Evolutionary conservation across 2,888 invertebrate species (phyloP), one percentile per base, ranked within the genome.

Genomic region (Steromphala cineraria): DNA sequence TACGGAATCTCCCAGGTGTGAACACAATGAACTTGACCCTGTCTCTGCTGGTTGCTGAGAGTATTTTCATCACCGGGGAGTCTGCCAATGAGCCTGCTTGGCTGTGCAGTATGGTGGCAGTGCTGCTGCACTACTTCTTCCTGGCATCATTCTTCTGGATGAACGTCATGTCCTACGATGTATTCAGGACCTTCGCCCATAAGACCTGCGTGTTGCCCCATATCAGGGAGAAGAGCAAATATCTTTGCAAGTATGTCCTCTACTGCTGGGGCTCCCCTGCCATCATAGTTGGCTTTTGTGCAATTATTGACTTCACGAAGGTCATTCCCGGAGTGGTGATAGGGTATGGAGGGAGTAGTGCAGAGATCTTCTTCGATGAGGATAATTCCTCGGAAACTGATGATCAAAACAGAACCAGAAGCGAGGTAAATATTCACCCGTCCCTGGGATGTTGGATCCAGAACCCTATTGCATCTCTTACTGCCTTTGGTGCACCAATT

Each of bases 101-200:
- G 87, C 79, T 88, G 36, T 94, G 94, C 83, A 86, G 87, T 5
- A 94, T 95, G 2, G 93, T 96, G 79, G 95, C 95, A 2, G 94
- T 95, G 84, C 95, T 95, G 4, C 93, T 96, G 78, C 96, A 96
- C 88, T 96, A 95, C 89, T 94, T 95, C 53, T 94, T 95, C 80
- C 94, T 96, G 78, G 95, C 95, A 74, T 95, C 95, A 17, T 95
- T 96, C 83, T 95, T 95, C 87, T 96, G 96, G 96, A 94, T 96
- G 92, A 94, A 95, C 79, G 95, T 95, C 19, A 96, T 96, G 94
- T 95, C 95, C 24, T 95, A 95, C 92, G 94, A 94, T 82, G 88
- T 94, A 4, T 93, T 88, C 86, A 82, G 89, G 28, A 93, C 93
- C 2, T 94, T 94, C 83, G 92, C 92, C 3, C 94, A 93, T 75